A percentile compares a stretch with the other conserved stretches of the same genome.
These are phyloP conservation scores for Terrapene triunguis DNA, from an alignment of 2,113 vertebrate species.

Conservation along the genomic window DNA sequence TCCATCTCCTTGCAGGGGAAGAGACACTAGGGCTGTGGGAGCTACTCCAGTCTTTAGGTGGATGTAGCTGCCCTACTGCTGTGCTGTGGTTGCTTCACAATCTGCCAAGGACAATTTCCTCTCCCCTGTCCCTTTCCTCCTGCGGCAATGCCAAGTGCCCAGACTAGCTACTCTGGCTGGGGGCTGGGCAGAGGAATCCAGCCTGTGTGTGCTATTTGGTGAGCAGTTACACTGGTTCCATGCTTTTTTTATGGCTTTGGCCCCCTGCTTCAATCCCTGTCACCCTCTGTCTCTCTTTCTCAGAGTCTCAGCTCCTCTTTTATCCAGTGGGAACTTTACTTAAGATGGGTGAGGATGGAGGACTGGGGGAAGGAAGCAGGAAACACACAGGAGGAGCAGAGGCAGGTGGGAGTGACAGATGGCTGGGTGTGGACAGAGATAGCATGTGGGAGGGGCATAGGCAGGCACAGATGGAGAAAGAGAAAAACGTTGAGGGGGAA, in stretches of 20 bases:
- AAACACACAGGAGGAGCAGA: constrained; percentile 1
- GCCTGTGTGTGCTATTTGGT: not conserved
- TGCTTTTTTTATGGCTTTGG: not conserved
- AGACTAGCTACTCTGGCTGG: not conserved
- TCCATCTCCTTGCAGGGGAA: not conserved
- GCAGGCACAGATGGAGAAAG: not conserved
- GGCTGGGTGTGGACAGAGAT: not conserved
- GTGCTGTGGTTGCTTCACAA: not conserved
- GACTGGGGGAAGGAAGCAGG: not conserved
- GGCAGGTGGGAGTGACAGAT: constrained; percentile 56
- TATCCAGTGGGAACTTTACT: not conserved
- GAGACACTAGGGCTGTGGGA: not conserved
- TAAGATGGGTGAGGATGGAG: not conserved
- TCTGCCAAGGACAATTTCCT: not conserved
- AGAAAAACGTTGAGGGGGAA: not conserved
- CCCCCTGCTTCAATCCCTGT: not conserved
- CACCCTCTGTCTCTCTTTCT: not conserved
- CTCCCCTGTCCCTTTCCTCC: not conserved
- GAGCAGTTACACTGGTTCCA: not conserved
- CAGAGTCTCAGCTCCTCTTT: not conserved
- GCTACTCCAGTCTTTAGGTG: not conserved
- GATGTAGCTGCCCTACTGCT: not conserved
- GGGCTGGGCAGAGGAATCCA: not conserved
- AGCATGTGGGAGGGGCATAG: not conserved
- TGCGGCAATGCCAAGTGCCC: not conserved